These are phyloP conservation scores for Euspilapteryx auroguttella DNA, from an alignment of 2,888 invertebrate species.

Conservation along the genomic window DNA sequence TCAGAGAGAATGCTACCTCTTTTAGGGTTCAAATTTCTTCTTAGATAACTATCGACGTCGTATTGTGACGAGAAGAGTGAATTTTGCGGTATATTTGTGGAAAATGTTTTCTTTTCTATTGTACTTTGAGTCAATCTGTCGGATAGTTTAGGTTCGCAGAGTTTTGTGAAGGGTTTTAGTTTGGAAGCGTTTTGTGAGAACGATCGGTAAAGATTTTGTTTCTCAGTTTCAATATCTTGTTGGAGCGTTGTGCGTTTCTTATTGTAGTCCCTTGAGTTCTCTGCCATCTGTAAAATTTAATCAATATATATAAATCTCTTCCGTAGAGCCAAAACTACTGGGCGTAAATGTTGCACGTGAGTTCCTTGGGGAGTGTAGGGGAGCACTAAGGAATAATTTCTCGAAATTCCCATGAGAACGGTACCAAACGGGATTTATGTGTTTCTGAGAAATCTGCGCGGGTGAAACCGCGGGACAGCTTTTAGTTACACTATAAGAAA, in stretches of 20 bases:
- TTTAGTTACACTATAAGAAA: too few relatives aligned
- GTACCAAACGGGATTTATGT: too few relatives aligned
- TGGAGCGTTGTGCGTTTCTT: constrained; percentile 46
- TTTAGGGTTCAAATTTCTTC: constrained; percentile 32
- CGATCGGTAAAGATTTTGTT: constrained; percentile 18
- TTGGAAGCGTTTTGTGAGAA: constrained; percentile 20
- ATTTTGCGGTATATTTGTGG: constrained; percentile 47
- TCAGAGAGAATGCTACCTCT: background rate
- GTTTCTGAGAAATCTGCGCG: too few relatives aligned
- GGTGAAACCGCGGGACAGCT: too few relatives aligned
- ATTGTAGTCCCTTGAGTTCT: constrained; percentile 47
- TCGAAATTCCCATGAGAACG: too few relatives aligned
- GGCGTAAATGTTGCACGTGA: too few relatives aligned
- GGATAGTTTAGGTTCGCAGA: too few relatives aligned
- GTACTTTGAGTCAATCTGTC: constrained; percentile 12
- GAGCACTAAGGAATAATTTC: too few relatives aligned
- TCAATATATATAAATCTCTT: too few relatives aligned
- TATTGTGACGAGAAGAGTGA: constrained; percentile 38
- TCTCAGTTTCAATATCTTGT: constrained; percentile 40
- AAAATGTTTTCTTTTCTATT: constrained; percentile 22
- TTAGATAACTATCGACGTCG: constrained; percentile 38
- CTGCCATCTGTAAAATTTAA: constrained; percentile 37
- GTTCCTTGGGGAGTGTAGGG: too few relatives aligned
- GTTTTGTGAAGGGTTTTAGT: constrained; percentile 38
- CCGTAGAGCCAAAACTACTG: too few relatives aligned